Evolutionary conservation across 2,797 vertebrate species (phyloP), one percentile per base, ranked within the genome.

Genomic region (Lagodon rhomboides): DNA sequence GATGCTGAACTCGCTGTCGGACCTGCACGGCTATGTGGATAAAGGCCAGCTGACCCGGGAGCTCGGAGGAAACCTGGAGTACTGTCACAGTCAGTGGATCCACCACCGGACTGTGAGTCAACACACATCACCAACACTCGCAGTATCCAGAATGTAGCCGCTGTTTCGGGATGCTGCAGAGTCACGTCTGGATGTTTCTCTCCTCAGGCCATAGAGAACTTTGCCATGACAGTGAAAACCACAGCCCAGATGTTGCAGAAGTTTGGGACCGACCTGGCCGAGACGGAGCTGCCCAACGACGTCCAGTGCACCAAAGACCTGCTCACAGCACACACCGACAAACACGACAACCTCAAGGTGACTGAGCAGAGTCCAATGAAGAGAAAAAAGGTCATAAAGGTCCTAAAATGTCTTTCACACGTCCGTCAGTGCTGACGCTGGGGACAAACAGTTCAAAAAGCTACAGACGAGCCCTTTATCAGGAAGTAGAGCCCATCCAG

Each of bases 131-230:
- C 17, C 20, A 47, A 38, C 10, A 10, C 38, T 10, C 5, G 11
- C n/a, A 13, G 18, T 15, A 44, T 13, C 13, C 12, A 44, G 15
- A 44, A 15, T 44, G 3, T 16, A 44, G 15, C 44, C 16, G 44
- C 3, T 16, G 44, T 16, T 38, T 38, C 1, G 11, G 15, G 22
- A 25, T 23, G 6, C 38, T 51, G 5, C 30, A 41, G 34, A 68
- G 5, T 64, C 34, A 72, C n/a, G 5, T 25, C 11, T 71, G 47
- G 23, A 18, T 3, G 59, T 23, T 53, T 25, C 53, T 12, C 1
- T 22, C n/a, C 15, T n/a, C 58, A 99, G 98, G 98, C 98, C 60
- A 96, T 99, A 27, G 98, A 99, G 91, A 99, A 97, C 88, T 99
- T 99, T 92, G 98, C 98, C 20, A 91, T 97, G 93, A 97, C 97